Conservation (phyloP, 2,888 invertebrate species). For the Labia minor region DNA sequence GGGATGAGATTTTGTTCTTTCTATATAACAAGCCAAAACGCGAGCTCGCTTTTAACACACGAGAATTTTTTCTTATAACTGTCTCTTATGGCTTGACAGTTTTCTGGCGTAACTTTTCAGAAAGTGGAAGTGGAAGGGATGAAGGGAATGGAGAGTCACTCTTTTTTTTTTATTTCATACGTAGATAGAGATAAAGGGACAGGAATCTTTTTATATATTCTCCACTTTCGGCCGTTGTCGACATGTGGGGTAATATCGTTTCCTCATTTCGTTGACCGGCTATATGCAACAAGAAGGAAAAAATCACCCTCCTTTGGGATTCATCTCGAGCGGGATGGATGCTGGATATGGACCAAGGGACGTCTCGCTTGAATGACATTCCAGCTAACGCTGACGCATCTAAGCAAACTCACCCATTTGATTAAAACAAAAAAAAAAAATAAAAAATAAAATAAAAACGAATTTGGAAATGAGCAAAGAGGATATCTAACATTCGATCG, state of each 20-base stretch:
- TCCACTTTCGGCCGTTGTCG: neutral
- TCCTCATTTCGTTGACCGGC: neutral
- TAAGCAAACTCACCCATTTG: neutral
- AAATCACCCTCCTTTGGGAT: slow-evolving; percentile 1
- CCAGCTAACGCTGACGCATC: neutral
- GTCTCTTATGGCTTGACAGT: slow-evolving; percentile 5
- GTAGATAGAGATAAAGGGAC: slow-evolving; percentile 7
- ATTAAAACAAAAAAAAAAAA: no score
- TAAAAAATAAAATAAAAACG: no score
- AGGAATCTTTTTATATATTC: slow-evolving; percentile 8
- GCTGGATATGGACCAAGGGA: slow-evolving; percentile 4
- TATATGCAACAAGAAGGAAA: neutral
- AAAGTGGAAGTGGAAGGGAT: neutral
- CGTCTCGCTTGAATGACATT: neutral
- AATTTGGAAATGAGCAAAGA: no score
- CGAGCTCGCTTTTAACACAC: neutral
- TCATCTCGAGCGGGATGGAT: neutral
- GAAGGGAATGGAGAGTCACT: neutral
- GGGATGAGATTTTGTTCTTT: neutral
- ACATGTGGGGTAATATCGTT: neutral
- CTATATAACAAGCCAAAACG: neutral
- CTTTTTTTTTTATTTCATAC: slow-evolving; percentile 8
- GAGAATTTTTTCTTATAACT: slow-evolving; percentile 13
- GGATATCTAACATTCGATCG: no score
- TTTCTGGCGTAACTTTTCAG: slow-evolving; percentile 4